Evolutionary conservation across 2,113 vertebrate species (phyloP), one percentile per base, ranked within the genome.

Genomic region (Fulmarus glacialis): DNA sequence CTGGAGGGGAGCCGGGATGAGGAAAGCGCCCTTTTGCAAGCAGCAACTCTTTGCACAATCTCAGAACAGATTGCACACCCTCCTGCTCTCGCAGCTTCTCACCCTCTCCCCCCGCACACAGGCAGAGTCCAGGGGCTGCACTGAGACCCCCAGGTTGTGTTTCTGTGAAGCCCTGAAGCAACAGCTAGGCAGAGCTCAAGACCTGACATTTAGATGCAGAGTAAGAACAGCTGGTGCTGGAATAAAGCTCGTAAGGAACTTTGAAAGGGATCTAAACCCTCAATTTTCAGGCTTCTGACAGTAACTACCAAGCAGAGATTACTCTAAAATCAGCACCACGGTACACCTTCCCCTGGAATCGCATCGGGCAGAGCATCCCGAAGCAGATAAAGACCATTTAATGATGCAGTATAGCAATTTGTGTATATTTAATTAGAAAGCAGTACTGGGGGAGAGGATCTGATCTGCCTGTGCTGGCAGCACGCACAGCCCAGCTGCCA

Each of bases 201-300:
- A 3, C 2, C 17, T 20, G 60, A 10, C 3, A 3, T 11, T 27
- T 0, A 10, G 24, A 16, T 4, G 66, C 30, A 66, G 48, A 13
- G 9, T 4, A 1, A 20, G 58, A 53, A 15, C 8, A 87, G 60
- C 43, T 60, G 45, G 9, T 6, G 60, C 30, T 62, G 59, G 21
- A 53, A 43, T 16, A 59, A 59, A 77, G 67, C 71, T 50, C 7
- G 0, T 1, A 1, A 68, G 36, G 26, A 56, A 15, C 53, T 34
- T 2, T 2, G 23, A 8, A 13, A 68, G 9, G 48, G 68, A 81
- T 19, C 59, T 7, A 45, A 86, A 34, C 20, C 9, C 43, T 36
- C 62, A 6, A 4, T 12, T 12, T 2, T 6, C 48, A 66, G 58
- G 26, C 5, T 11, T 2, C 17, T 18, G 42, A 22, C 1, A 50